phyloP scores from a whole-genome alignment of 2,888 invertebrate species.

The Mylabris sibirica region DNA sequence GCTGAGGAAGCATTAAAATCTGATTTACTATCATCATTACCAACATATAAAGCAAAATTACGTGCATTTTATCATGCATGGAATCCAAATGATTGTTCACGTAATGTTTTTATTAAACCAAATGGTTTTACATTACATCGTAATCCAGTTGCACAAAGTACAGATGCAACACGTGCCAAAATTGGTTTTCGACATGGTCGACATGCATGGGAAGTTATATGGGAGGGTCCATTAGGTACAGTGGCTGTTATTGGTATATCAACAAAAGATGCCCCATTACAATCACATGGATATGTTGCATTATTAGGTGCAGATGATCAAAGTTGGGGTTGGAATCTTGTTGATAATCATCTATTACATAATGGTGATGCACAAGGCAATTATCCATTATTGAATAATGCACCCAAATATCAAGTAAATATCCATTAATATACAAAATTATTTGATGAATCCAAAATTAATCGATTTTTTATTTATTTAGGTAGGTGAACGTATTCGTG shows the following conservation, averaged over 20 bases:
- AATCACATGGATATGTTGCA: slow-evolving; percentile 95
- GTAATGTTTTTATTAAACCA: slow-evolving; percentile 95
- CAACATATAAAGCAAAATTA: slow-evolving; percentile 92
- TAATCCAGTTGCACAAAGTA: slow-evolving; percentile 98
- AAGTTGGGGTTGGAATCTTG: slow-evolving; percentile 99
- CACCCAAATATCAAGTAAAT: slow-evolving; percentile 93
- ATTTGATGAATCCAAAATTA: no score
- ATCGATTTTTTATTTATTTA: slow-evolving; percentile 57
- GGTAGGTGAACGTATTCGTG: slow-evolving; percentile 96
- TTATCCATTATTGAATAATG: slow-evolving; percentile 93
- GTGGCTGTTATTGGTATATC: slow-evolving; percentile 97
- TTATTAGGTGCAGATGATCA: slow-evolving; percentile 94
- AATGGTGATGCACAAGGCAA: slow-evolving; percentile 95
- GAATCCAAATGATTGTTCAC: slow-evolving; percentile 97
- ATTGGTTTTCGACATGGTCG: slow-evolving; percentile 90
- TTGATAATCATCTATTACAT: slow-evolving; percentile 95
- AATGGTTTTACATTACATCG: slow-evolving; percentile 98
- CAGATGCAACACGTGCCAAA: slow-evolving; percentile 91
- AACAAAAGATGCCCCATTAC: slow-evolving; percentile 91
- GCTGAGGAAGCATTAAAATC: slow-evolving; percentile 90
- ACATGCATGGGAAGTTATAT: slow-evolving; percentile 98
- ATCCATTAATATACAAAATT: no score
- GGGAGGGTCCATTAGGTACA: slow-evolving; percentile 98
- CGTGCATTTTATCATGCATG: slow-evolving; percentile 94
- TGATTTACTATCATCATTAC: slow-evolving; percentile 86